Evolutionary conservation across 2,797 vertebrate genomes (phyloP), one percentile per base, ranked within the genome.

Genomic region (Falco rusticolus): DNA sequence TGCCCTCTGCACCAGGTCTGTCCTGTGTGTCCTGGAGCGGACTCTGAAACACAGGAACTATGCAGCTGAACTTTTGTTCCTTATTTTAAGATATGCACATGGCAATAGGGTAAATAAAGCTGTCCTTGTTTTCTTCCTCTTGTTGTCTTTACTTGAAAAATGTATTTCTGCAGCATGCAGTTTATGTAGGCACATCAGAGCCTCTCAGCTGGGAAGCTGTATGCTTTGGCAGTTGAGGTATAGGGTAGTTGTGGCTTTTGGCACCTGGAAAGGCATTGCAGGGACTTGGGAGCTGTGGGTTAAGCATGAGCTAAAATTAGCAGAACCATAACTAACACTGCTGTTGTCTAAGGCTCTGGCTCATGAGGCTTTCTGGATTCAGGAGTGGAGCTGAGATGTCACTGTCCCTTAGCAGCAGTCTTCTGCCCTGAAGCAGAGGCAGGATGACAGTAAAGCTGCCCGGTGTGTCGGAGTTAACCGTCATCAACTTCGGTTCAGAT

Each of bases 291-390:
- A 64, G 8, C 85, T 69, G 76, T 66, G 89, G 87, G 74, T 93
- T 76, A 90, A 91, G 86, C 43, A 16, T 4, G 34, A 72, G 68
- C 93, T 96, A 93, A 96, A 89, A 93, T 96, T 83, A 95, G 86
- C 92, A 92, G 90, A 85, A 80, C 60, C 72, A 34, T 79, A 94
- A 85, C 92, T 90, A 78, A 43, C 34, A 5, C 25, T 37, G 57
- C 63, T 94, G 88, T 81, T 91, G 80, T 78, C 47, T 41, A 16
- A 78, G 54, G 59, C 74, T 86, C 72, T 92, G 93, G 90, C 83
- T 97, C 83, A 54, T 1, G 33, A 82, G 74, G 47, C 48, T 89
- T 69, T 51, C 47, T 76, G 45, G 39, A 18, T 65, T 72, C 43
- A 26, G 28, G 90, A 84, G 54, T 1, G 12, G 50, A 54, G 68